Evolutionary conservation across 30 jellyfish, hydroid and myxozoan genomes (phyloP).

Genomic region (Hydractinia echinata): DNA sequence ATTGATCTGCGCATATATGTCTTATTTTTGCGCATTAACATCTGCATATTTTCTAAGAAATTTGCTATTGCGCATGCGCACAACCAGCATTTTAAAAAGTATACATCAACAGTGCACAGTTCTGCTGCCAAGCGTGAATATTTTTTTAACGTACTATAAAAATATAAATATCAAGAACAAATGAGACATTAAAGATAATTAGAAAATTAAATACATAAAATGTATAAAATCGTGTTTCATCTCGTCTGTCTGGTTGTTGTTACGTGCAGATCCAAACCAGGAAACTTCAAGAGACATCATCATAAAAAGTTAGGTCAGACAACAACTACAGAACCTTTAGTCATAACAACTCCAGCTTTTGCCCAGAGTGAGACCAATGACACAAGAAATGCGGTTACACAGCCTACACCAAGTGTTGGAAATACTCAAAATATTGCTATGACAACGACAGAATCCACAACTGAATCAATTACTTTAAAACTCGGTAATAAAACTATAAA

Average conservation of each 20-base stretch:
- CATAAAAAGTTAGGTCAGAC: not conserved
- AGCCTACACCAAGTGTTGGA: not conserved
- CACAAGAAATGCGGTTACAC: not conserved
- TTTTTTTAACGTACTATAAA: too few relatives aligned
- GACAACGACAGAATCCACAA: constrained; percentile 2
- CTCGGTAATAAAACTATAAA: constrained; percentile 33
- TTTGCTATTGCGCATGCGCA: too few relatives aligned
- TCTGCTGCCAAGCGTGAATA: too few relatives aligned
- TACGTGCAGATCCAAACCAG: constrained; percentile 1
- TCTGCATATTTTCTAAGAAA: too few relatives aligned
- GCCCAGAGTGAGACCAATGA: not conserved
- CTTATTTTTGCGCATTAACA: too few relatives aligned
- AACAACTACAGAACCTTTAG: not conserved
- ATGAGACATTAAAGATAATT: too few relatives aligned
- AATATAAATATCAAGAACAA: too few relatives aligned
- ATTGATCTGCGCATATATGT: too few relatives aligned
- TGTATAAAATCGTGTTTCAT: not conserved
- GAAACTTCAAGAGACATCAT: not conserved
- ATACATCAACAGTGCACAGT: too few relatives aligned
- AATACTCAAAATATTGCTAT: not conserved
- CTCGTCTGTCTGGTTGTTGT: not conserved
- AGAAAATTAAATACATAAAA: too few relatives aligned
- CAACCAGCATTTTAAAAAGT: too few relatives aligned
- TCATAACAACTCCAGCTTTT: not conserved
- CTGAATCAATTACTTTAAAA: constrained; percentile 25